These are phyloP conservation scores for Polydrusus cervinus DNA, from an alignment of 2,888 invertebrate species.

Conservation along the genomic window DNA sequence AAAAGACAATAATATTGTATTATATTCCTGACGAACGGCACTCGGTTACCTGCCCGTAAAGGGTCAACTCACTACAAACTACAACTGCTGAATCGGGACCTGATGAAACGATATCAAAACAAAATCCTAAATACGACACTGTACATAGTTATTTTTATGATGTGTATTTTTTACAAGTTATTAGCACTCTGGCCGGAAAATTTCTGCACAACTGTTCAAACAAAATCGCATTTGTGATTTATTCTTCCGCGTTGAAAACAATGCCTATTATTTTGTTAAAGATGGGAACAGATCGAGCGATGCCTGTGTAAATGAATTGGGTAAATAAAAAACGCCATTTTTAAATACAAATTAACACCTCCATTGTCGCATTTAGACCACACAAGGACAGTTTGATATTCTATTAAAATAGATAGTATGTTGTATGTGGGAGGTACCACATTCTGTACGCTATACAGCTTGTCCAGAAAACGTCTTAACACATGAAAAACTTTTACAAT, in stretches of 20 bases:
- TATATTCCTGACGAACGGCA: no score
- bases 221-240: conserved; percentile 8
- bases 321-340: conserved; percentile 41
- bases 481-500: no score
- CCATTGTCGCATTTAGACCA: conserved; percentile 38
- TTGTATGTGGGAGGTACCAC: background rate
- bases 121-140: no score
- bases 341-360: conserved; percentile 43
- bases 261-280: conserved; percentile 26
- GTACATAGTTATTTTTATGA: no score
- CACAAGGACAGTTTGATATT: conserved; percentile 21
- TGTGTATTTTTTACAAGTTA: no score
- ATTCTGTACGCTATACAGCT: background rate
- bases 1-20: no score
- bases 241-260: conserved; percentile 1
- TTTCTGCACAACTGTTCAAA: background rate
- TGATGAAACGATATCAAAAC: no score
- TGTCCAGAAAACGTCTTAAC: no score
- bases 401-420: background rate
- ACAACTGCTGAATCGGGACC: no score
- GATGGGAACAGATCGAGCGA: conserved; percentile 1
- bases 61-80: no score
- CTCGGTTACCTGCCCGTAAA: no score
- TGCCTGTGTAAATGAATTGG: conserved; percentile 12
- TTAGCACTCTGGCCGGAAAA: background rate